Conservation (phyloP, 2,888 invertebrate genomes). For the Drosophila testacea region DNA sequence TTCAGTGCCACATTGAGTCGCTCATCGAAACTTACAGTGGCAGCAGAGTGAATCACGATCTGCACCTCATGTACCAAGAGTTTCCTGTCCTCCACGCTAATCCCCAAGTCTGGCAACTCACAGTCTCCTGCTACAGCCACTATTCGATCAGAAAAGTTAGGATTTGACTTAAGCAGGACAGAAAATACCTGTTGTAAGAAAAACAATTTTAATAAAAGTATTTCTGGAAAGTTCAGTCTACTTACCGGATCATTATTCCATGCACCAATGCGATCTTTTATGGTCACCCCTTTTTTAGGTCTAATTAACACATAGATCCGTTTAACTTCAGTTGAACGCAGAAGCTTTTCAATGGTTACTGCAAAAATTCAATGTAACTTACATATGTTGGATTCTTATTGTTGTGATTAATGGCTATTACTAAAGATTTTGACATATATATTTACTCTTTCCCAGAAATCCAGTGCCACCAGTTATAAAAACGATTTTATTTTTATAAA, state of each 20-base stretch:
- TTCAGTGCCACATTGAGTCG: conserved; percentile 88
- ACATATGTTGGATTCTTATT: too few relatives aligned
- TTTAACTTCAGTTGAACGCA: conserved; percentile 86
- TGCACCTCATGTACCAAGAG: conserved; percentile 83
- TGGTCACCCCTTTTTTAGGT: conserved; percentile 88
- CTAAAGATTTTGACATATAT: too few relatives aligned
- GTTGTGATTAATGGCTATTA: too few relatives aligned
- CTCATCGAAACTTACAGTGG: conserved; percentile 93
- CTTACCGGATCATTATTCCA: conserved; percentile 89
- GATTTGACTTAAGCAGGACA: conserved; percentile 62
- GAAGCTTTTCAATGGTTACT: conserved; percentile 86
- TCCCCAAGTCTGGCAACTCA: conserved; percentile 80
- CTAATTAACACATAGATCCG: conserved; percentile 87
- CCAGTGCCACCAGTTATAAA: conserved; percentile 88
- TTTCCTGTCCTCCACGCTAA: conserved; percentile 79
- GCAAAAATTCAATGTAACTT: not conserved
- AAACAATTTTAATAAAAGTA: not conserved
- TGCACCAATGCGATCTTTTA: conserved; percentile 87
- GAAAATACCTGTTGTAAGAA: conserved; percentile 60
- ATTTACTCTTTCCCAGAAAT: conserved; percentile 84
- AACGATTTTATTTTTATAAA: conserved; percentile 87
- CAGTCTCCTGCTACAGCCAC: conserved; percentile 84
- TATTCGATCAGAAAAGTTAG: conserved; percentile 75
- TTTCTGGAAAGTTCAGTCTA: too few relatives aligned
- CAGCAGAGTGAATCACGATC: conserved; percentile 94